Base-by-base conservation (phyloP, 2,113 vertebrate genomes). In the Chaetura pelagica region DNA sequence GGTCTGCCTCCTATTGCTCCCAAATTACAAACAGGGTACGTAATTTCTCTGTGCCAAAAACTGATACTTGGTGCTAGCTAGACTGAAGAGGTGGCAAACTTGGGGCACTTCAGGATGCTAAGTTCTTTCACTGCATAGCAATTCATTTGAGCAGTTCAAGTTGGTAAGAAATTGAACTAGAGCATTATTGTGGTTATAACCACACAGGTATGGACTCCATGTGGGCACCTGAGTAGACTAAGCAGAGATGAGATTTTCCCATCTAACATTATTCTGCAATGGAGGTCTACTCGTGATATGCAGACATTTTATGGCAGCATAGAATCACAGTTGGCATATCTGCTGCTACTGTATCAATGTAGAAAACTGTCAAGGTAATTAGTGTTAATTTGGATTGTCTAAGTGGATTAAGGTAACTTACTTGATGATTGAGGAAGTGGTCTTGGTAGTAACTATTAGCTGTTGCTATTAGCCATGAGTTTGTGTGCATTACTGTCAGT, bases 271-370 rank as follows among this genome's bases (percentile, higher is more conserved):
- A 4, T 22, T 44, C 16, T 40, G 55, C 27, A 12, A 2, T 5
- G 22, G 52, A 59, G 38, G 15, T 35, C 12, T 20, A 3, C 55
- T 54, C 17, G 1, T 29, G 5, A 49, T 3, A 0, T 5, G 35
- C 12, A 68, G 13, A 12, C 2, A 0, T 57, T 40, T 12, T 15
- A 6, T 73, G 76, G 52, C 69, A 30, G 0, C 10, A 2, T 1
- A 48, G 44, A 16, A 15, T 44, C 66, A 75, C 44, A 6, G 11
- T 55, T 15, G 49, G 22, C n/a, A 2, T 27, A 40, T 30, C 48
- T 40, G 19, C 48, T 26, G 35, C 26, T 81, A 12, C 76, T 58
- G 1, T 69, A 35, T 57, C 44, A 19, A 63, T 64, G 12, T 68
- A 61, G 64, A 52, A 81, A 90, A 20, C 29, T n/a, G 7, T 49